Percentiles rank a stretch among this genome's conserved stretches.
Conservation (phyloP, 2,797 vertebrate genomes). For the Catharus ustulatus region DNA sequence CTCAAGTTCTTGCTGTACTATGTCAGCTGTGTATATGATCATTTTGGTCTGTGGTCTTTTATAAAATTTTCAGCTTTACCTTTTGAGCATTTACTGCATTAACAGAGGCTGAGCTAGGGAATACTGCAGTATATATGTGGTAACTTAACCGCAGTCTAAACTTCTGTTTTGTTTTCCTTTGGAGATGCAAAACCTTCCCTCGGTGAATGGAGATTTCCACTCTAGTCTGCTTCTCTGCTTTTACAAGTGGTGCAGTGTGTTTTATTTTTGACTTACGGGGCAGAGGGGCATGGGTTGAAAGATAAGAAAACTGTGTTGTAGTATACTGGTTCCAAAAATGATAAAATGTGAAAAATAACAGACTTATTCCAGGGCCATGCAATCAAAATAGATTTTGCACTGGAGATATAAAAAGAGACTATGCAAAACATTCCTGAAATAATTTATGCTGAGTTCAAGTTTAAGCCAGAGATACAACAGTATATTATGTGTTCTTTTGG, state of each 20-base stretch:
- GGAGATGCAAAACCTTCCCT: not conserved
- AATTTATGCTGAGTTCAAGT: conserved; percentile 69
- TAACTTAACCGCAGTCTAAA: not conserved
- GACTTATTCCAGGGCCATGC: conserved; percentile 21
- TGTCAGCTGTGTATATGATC: not conserved
- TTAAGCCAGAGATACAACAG: conserved; percentile 51
- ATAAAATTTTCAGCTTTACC: not conserved
- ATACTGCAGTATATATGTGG: not conserved
- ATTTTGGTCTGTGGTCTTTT: not conserved
- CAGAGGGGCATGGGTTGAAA: not conserved
- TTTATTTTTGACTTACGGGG: conserved; percentile 39
- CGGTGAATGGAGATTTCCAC: conserved; percentile 41
- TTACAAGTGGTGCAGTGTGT: conserved; percentile 23
- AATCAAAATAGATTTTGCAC: conserved; percentile 64
- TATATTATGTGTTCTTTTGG: conserved; percentile 56
- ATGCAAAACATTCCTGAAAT: conserved; percentile 67
- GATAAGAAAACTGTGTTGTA: conserved; percentile 32
- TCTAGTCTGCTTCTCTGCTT: conserved; percentile 7
- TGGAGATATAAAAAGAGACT: conserved; percentile 61
- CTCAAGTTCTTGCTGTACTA: not conserved
- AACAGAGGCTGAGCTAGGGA: not conserved
- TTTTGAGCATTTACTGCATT: not conserved
- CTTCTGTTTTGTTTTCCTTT: not conserved
- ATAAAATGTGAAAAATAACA: conserved; percentile 65
- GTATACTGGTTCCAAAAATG: conserved; percentile 43